Evolutionary conservation across 2,888 invertebrate species (phyloP).

Genomic region (Aphodius granarius): DNA sequence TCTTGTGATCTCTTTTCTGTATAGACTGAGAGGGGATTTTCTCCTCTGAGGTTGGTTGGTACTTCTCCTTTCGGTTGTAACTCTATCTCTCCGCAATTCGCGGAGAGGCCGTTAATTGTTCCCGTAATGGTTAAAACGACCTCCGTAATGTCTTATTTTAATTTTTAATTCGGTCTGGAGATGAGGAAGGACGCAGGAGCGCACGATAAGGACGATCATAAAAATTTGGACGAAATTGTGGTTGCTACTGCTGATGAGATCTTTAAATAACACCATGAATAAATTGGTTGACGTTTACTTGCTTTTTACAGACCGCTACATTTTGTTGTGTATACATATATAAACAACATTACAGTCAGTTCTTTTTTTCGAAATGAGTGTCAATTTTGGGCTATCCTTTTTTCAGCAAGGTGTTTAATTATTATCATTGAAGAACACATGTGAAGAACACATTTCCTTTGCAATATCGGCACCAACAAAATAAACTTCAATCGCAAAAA

Average conservation of each 20-base stretch:
- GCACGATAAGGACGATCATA: not conserved
- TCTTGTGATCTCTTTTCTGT: not conserved
- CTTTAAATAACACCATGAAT: not conserved
- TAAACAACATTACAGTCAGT: no score
- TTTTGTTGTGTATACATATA: no score
- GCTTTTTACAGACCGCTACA: no score
- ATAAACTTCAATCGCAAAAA: not conserved
- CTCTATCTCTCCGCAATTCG: not conserved
- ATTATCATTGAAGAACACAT: no score
- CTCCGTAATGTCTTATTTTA: not conserved
- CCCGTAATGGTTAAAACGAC: not conserved
- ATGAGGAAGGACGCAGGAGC: not conserved
- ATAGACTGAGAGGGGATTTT: not conserved
- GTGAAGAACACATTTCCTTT: no score
- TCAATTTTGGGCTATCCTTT: no score
- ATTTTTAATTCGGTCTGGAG: not conserved
- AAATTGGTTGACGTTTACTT: no score
- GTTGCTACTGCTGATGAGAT: not conserved
- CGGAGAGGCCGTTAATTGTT: not conserved
- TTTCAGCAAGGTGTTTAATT: no score
- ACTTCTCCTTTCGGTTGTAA: not conserved
- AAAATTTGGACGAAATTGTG: not conserved
- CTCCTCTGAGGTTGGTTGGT: not conserved
- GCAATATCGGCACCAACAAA: not conserved
- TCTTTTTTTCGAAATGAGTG: no score